phyloP scores from a whole-genome alignment of 2,113 vertebrate genomes.

The Dromaius novaehollandiae region DNA sequence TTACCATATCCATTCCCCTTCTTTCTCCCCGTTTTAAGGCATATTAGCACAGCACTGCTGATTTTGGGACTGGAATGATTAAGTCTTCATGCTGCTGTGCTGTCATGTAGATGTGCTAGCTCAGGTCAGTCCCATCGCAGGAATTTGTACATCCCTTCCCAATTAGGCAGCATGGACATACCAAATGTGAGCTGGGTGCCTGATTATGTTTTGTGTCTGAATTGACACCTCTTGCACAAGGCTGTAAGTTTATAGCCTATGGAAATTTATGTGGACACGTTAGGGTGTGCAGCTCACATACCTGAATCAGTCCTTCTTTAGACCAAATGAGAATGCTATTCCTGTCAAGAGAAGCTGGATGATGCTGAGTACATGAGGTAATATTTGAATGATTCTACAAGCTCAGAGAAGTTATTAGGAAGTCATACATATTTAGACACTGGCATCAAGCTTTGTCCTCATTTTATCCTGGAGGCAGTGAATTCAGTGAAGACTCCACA shows the following conservation, averaged over 20 bases:
- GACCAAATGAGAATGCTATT: background rate
- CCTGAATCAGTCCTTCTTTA: background rate
- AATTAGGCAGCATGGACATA: background rate
- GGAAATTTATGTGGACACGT: background rate
- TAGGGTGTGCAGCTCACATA: background rate
- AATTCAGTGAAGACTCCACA: background rate
- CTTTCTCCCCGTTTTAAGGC: background rate
- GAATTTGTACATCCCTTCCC: background rate
- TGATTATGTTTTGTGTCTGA: background rate
- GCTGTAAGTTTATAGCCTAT: background rate
- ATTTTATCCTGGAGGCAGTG: background rate
- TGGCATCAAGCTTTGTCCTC: background rate
- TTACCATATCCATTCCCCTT: background rate
- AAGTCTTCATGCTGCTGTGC: background rate
- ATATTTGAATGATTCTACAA: background rate
- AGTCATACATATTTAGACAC: background rate
- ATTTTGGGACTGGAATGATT: background rate
- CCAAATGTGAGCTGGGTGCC: background rate
- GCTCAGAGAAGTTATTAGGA: background rate
- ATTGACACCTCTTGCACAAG: background rate
- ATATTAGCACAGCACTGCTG: background rate
- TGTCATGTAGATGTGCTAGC: background rate
- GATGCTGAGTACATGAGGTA: background rate
- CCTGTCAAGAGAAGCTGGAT: background rate
- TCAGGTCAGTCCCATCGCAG: fast-evolving